Percentiles rank a stretch among this genome's conserved stretches.
These are phyloP conservation scores for Ctenoplectra terminalis DNA, from an alignment of 1,140 invertebrate species.

Conservation along the genomic window DNA sequence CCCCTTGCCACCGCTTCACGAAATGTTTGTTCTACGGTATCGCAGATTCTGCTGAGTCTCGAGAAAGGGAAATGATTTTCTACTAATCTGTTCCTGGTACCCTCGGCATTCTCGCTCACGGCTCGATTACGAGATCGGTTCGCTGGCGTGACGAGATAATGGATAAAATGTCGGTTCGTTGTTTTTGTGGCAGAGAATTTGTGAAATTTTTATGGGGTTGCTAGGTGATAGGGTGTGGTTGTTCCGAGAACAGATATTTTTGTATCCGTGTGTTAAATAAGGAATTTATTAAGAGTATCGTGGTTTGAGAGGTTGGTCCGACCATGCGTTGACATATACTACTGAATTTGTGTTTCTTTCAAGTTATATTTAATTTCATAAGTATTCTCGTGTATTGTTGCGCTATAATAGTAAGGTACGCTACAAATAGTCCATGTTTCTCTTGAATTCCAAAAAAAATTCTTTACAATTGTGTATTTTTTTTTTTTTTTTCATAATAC, in stretches of 20 bases:
- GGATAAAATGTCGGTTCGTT: slow-evolving; percentile 1
- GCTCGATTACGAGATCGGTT: slow-evolving; percentile 42
- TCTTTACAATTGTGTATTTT: too few species aligned
- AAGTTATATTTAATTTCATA: background rate
- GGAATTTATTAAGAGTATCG: background rate
- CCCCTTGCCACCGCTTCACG: slow-evolving; percentile 18
- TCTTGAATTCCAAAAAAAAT: too few species aligned
- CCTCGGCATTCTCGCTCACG: background rate
- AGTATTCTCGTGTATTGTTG: too few species aligned
- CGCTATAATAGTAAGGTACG: too few species aligned
- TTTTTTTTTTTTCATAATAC: too few species aligned
- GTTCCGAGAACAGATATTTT: background rate
- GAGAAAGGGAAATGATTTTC: slow-evolving; percentile 63
- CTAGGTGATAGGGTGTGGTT: background rate
- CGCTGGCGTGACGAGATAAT: slow-evolving; percentile 23
- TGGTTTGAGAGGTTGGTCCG: too few species aligned
- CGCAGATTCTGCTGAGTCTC: slow-evolving; percentile 65
- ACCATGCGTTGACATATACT: background rate
- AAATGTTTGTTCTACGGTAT: slow-evolving; percentile 65
- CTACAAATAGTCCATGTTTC: too few species aligned
- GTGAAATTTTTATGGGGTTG: background rate
- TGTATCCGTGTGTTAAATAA: too few species aligned
- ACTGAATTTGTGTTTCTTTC: background rate
- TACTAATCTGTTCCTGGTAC: slow-evolving; percentile 55
- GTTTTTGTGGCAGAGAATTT: background rate